Conservation (phyloP, 2,888 invertebrate species). For the Tolmerus cingulatus region DNA sequence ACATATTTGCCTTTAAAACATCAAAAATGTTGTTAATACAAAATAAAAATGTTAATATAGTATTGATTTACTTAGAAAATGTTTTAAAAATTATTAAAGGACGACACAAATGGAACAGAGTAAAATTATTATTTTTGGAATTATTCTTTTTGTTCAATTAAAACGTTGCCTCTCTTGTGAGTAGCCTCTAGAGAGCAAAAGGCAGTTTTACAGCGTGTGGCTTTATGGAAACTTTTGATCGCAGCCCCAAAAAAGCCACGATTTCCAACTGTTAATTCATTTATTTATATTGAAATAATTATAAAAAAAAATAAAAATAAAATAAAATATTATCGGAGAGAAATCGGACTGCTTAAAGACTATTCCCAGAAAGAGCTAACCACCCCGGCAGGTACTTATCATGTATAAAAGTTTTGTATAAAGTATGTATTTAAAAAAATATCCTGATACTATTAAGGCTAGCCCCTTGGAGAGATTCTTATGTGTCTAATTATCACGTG, state of each 20-base stretch:
- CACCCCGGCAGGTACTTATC: conserved; percentile 33
- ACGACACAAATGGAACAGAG: not conserved
- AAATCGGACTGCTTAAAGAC: conserved; percentile 18
- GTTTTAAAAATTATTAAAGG: not conserved
- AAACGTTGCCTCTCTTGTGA: not conserved
- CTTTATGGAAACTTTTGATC: not conserved
- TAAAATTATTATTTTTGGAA: not conserved
- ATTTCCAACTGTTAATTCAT: not conserved
- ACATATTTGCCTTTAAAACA: too few relatives aligned
- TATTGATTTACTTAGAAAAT: too few relatives aligned
- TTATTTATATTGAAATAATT: not conserved
- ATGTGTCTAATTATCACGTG: conserved; percentile 39
- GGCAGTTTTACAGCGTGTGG: not conserved
- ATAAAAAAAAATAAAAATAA: too few relatives aligned
- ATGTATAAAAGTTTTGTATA: conserved; percentile 10
- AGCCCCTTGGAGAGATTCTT: conserved; percentile 39
- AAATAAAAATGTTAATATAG: too few relatives aligned
- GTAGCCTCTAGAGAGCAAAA: not conserved
- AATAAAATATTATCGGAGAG: conserved; percentile 7
- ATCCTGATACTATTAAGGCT: conserved; percentile 24
- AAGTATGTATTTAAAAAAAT: conserved; percentile 1
- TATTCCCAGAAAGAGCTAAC: conserved; percentile 33
- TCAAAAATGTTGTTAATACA: too few relatives aligned
- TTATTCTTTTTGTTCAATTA: not conserved
- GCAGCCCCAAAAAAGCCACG: not conserved